Percentiles rank a stretch among this genome's conserved stretches.
Evolutionary conservation across 2,113 vertebrate genomes (phyloP).

Genomic region (Macroglossus sobrinus): DNA sequence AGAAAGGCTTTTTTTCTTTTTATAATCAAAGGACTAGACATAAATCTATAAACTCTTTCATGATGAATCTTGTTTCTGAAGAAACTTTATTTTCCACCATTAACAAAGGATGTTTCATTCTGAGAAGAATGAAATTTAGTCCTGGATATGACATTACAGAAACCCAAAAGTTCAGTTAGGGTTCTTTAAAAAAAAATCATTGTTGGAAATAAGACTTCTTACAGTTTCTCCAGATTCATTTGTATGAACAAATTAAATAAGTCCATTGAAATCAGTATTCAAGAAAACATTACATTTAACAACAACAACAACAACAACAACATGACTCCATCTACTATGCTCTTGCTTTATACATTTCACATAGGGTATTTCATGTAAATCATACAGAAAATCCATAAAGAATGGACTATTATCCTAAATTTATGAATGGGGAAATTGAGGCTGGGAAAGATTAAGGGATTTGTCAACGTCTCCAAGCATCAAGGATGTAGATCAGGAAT

Average conservation of each 20-base stretch:
- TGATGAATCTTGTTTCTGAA: not conserved
- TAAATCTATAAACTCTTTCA: not conserved
- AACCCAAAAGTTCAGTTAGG: not conserved
- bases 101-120: not conserved
- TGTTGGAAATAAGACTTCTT: slow-evolving; percentile 6
- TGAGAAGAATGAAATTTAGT: not conserved
- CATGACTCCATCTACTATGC: not conserved
- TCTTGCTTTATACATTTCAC: not conserved
- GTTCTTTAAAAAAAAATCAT: not conserved
- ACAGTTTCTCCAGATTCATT: not conserved
- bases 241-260: slow-evolving; percentile 16
- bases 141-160: not conserved
- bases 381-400: not conserved
- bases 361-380: not conserved
- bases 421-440: not conserved
- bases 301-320: not conserved
- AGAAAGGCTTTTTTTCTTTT: slow-evolving; percentile 46
- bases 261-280: not conserved
- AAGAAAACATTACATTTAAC: not conserved
- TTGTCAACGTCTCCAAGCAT: not conserved
- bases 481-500: not conserved
- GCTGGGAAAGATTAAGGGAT: not conserved
- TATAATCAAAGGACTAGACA: slow-evolving; percentile 37
- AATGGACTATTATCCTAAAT: not conserved
- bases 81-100: slow-evolving; percentile 1